Conservation (phyloP, 2,888 invertebrate species). For the Acanthococcus lagerstroemiae region DNA sequence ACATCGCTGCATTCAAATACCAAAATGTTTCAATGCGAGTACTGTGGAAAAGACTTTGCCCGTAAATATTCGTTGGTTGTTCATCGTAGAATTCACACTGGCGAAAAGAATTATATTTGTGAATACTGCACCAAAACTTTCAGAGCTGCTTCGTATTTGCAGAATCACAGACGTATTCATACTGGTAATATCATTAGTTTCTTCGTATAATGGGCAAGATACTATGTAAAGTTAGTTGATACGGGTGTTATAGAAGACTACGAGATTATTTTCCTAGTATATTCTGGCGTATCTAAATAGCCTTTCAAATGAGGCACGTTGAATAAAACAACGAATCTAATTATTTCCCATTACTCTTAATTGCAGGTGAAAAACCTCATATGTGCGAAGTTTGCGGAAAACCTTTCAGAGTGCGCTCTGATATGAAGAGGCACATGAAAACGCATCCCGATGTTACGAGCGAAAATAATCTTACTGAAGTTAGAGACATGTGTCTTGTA, state of each 20-base stretch:
- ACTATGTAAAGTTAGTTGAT: background rate
- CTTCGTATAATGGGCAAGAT: background rate
- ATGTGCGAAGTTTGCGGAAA: constrained; percentile 66
- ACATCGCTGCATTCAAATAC: constrained; percentile 69
- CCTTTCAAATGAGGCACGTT: no score
- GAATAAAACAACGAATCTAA: no score
- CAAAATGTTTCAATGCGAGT: constrained; percentile 78
- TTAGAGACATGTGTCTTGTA: background rate
- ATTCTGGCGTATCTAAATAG: no score
- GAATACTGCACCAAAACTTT: constrained; percentile 74
- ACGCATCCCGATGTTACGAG: constrained; percentile 49
- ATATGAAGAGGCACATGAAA: constrained; percentile 67
- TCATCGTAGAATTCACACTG: constrained; percentile 75
- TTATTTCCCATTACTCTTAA: constrained; percentile 15
- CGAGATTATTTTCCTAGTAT: no score
- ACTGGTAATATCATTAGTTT: constrained; percentile 49
- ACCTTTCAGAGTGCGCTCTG: constrained; percentile 70
- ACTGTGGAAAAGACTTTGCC: constrained; percentile 79
- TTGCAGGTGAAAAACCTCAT: constrained; percentile 63
- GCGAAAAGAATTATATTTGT: constrained; percentile 77
- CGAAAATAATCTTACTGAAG: constrained; percentile 4
- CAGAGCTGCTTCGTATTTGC: constrained; percentile 73
- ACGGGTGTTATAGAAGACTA: background rate
- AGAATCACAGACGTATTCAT: constrained; percentile 73
- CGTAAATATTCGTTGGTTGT: constrained; percentile 77